Conservation (phyloP, 2,888 invertebrate species). For the Lithodes maja region DNA sequence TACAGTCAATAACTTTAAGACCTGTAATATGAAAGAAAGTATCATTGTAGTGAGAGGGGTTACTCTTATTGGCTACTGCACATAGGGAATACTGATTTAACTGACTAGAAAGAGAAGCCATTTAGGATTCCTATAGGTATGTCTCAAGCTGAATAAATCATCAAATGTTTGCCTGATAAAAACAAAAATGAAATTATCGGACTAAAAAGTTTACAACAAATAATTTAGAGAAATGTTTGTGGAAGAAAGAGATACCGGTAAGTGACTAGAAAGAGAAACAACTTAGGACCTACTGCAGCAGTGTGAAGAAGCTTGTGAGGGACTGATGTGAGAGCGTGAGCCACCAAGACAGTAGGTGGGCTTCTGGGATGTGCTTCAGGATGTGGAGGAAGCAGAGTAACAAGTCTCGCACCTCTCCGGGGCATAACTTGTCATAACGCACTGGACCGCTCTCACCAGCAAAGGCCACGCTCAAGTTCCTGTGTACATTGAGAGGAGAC, state of each 20-base stretch:
- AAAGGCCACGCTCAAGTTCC: slow-evolving; percentile 71
- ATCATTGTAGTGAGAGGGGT: too few species aligned
- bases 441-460: slow-evolving; percentile 71
- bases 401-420: slow-evolving; percentile 89
- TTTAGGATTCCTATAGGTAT: too few species aligned
- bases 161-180: too few species aligned
- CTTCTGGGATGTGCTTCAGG: slow-evolving; percentile 91
- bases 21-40: too few species aligned
- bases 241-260: background rate
- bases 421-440: slow-evolving; percentile 83
- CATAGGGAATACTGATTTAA: too few species aligned
- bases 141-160: too few species aligned
- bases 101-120: too few species aligned
- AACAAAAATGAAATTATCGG: too few species aligned
- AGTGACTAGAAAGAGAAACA: background rate
- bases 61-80: too few species aligned
- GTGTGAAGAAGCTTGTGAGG: slow-evolving; percentile 88
- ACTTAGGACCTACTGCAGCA: slow-evolving; percentile 82
- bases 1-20: too few species aligned
- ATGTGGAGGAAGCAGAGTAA: slow-evolving; percentile 92
- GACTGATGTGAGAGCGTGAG: slow-evolving; percentile 88
- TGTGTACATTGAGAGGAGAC: slow-evolving; percentile 10
- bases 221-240: too few species aligned
- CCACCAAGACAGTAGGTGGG: slow-evolving; percentile 93
- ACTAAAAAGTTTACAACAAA: too few species aligned